Conservation (phyloP, 2,888 invertebrate genomes). For the Noctua comes region DNA sequence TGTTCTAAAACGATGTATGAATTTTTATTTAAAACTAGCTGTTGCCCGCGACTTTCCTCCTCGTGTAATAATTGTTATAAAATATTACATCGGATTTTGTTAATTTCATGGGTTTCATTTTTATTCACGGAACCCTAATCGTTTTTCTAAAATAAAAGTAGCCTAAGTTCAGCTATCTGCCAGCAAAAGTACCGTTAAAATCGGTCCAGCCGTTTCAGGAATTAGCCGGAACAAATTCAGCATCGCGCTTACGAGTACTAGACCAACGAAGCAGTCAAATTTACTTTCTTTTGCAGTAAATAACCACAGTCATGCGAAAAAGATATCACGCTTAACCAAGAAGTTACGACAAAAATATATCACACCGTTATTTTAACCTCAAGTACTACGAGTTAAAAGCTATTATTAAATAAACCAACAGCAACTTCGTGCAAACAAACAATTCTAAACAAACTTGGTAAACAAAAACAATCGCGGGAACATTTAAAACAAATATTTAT, state of each 20-base stretch:
- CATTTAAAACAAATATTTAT: constrained; percentile 60
- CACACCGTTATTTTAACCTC: neutral
- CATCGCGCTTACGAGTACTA: no score
- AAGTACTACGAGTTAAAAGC: constrained; percentile 38
- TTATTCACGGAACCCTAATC: no score
- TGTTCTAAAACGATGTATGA: neutral
- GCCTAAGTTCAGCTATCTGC: no score
- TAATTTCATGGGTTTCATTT: no score
- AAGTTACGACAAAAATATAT: neutral
- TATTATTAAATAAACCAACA: constrained; percentile 58
- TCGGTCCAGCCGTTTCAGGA: no score
- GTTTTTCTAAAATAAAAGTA: no score
- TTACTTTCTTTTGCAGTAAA: neutral
- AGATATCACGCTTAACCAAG: neutral
- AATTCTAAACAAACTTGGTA: constrained; percentile 57
- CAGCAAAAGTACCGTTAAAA: no score
- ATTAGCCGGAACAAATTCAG: no score
- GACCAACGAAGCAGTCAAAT: no score
- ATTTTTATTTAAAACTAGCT: neutral
- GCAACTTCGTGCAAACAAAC: constrained; percentile 49
- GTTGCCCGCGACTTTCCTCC: no score
- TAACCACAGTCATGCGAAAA: neutral
- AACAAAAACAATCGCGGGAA: constrained; percentile 58
- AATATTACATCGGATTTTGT: no score
- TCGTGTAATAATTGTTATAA: no score